Evolutionary conservation across 2,888 invertebrate genomes (phyloP).

Genomic region (Meta bourneti): DNA sequence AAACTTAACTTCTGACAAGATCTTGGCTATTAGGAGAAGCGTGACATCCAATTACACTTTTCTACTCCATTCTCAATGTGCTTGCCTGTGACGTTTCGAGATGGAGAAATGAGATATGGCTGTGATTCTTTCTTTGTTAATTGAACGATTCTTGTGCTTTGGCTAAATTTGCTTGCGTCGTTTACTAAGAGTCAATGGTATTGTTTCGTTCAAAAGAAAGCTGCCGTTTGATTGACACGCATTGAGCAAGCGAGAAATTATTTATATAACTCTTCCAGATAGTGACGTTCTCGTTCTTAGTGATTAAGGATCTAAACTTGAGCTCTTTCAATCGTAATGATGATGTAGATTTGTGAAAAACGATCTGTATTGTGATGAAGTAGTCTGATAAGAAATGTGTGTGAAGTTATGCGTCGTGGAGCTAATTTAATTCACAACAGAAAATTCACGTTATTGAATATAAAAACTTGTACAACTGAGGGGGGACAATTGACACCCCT

Average conservation of each 20-base stretch:
- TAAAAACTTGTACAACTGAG: no score
- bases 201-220: constrained; percentile 7
- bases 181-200: constrained; percentile 27
- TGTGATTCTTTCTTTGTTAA: not conserved
- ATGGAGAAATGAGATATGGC: constrained; percentile 9
- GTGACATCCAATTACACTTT: constrained; percentile 10
- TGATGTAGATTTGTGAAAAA: no score
- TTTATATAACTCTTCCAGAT: not conserved
- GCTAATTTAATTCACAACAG: no score
- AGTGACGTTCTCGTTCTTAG: no score
- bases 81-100: not conserved
- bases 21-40: constrained; percentile 7
- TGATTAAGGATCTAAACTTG: no score
- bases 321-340: no score
- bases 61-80: constrained; percentile 12
- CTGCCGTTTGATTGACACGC: not conserved
- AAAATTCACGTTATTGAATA: no score
- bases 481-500: no score
- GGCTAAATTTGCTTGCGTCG: constrained; percentile 11
- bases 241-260: not conserved
- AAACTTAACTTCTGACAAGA: not conserved
- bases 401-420: no score
- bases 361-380: no score
- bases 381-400: no score
- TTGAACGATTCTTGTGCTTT: constrained; percentile 17